phyloP scores from a whole-genome alignment of 2,797 vertebrate species.

The Cheirogaleus major region DNA sequence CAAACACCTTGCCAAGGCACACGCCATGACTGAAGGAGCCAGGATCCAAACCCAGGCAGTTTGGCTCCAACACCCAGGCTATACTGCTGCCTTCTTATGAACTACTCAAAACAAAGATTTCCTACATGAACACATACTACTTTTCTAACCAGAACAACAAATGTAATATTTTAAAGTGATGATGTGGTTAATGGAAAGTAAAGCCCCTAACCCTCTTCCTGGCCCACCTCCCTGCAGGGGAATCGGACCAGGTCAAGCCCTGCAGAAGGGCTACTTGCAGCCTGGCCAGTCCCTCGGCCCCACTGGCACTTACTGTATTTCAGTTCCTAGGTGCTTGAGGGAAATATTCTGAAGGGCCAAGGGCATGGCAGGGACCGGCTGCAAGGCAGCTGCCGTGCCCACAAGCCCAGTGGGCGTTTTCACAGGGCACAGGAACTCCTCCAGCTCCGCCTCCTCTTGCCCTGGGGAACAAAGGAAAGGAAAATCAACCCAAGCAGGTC shows the following conservation, averaged over 20 bases:
- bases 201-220: not conserved
- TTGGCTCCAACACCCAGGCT: not conserved
- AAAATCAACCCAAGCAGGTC: not conserved
- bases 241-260: not conserved
- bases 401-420: slow-evolving; percentile 92
- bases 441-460: slow-evolving; percentile 71
- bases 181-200: not conserved
- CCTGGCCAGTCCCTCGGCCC: not conserved
- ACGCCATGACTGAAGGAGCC: not conserved
- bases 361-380: slow-evolving; percentile 83
- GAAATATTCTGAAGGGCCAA: slow-evolving; percentile 91
- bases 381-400: slow-evolving; percentile 89
- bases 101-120: not conserved
- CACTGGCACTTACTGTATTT: slow-evolving; percentile 91
- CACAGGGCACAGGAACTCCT: slow-evolving; percentile 90
- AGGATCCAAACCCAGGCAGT: not conserved
- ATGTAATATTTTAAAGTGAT: not conserved
- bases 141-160: not conserved
- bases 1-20: not conserved
- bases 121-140: not conserved
- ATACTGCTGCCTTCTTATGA: not conserved
- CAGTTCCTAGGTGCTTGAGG: slow-evolving; percentile 93
- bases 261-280: not conserved
- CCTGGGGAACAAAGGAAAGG: slow-evolving; percentile 71
- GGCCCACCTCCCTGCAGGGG: rapidly evolving